Conservation (phyloP, 2,888 invertebrate species). For the Phasia obesa region DNA sequence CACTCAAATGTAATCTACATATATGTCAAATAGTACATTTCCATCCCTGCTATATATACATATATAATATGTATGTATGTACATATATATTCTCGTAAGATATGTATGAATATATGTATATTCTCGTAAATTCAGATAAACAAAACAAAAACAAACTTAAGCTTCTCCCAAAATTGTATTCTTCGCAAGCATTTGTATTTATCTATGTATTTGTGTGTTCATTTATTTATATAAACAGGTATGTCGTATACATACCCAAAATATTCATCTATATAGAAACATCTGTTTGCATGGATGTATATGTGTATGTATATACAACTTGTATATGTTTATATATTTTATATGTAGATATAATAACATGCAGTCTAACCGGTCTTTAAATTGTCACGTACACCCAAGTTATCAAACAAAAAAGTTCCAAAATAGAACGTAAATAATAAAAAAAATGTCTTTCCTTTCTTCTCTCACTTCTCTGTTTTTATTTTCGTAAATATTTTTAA, state of each 20-base stretch:
- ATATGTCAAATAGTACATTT: too few relatives aligned
- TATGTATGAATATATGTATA: background rate
- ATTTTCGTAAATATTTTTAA: too few relatives aligned
- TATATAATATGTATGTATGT: background rate
- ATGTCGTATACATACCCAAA: too few relatives aligned
- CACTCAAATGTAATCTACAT: too few relatives aligned
- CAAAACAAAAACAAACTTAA: slow-evolving; percentile 42
- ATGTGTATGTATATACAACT: background rate
- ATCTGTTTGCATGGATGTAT: background rate
- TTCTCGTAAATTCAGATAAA: background rate
- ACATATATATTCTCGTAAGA: background rate
- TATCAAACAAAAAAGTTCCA: background rate
- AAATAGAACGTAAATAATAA: background rate
- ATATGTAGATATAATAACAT: too few relatives aligned
- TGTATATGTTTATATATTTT: too few relatives aligned
- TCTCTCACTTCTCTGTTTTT: too few relatives aligned
- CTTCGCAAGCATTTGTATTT: too few relatives aligned
- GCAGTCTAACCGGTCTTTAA: slow-evolving; percentile 33
- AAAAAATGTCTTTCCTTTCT: background rate
- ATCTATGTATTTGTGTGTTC: too few relatives aligned
- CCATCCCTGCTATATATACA: too few relatives aligned
- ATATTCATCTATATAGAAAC: too few relatives aligned
- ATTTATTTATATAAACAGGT: too few relatives aligned
- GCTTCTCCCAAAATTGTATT: slow-evolving; percentile 24
- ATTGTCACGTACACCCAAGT: slow-evolving; percentile 39